Evolutionary conservation across 1,140 invertebrate species (phyloP).

Genomic region (Cyclargus thomasi): DNA sequence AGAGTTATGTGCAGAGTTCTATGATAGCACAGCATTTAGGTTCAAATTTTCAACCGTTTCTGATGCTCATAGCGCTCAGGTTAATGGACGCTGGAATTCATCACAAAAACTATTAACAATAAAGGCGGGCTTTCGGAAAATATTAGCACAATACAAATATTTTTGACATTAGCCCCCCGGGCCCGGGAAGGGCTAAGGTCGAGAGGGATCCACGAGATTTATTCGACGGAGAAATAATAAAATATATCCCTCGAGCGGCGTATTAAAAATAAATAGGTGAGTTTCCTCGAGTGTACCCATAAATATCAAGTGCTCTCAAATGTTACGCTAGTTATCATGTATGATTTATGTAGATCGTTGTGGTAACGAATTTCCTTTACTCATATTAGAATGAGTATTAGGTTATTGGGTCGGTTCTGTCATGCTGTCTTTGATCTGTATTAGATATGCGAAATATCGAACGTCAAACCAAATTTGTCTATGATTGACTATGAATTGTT

Average conservation of each 20-base stretch:
- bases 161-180: not conserved
- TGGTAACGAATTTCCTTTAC: not conserved
- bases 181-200: not conserved
- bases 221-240: not conserved
- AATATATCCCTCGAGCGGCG: not conserved
- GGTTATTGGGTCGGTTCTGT: too few species aligned
- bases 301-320: not conserved
- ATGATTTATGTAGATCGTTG: not conserved
- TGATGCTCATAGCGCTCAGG: not conserved
- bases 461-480: too few species aligned
- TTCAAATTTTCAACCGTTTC: too few species aligned
- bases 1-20: too few species aligned
- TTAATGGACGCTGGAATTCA: not conserved
- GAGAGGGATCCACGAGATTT: conserved; percentile 2
- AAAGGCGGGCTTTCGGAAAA: not conserved
- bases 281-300: not conserved
- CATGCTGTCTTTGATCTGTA: too few species aligned
- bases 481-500: too few species aligned
- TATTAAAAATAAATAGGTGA: conserved; percentile 4
- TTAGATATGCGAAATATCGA: too few species aligned
- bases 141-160: conserved; percentile 3
- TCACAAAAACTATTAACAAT: not conserved
- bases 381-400: not conserved
- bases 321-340: not conserved
- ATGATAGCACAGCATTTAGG: too few species aligned